Evolutionary conservation across 2,113 vertebrate genomes (phyloP).

Genomic region (Gambusia affinis): DNA sequence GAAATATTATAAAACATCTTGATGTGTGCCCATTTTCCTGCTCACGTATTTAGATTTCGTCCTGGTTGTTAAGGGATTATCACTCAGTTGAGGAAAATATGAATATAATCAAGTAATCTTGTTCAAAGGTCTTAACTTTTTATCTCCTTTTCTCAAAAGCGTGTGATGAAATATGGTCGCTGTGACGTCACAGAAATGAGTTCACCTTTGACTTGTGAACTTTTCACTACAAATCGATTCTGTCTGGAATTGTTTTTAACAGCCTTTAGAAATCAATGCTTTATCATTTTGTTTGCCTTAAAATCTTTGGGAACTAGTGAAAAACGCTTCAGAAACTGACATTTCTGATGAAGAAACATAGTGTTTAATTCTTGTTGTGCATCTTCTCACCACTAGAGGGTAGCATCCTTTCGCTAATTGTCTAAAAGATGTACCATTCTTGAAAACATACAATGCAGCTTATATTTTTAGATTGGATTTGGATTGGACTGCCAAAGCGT

Average conservation of each 20-base stretch:
- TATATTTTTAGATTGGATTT: neutral
- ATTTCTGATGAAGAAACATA: neutral
- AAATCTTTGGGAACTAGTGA: neutral
- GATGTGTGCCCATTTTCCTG: neutral
- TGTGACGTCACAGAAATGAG: neutral
- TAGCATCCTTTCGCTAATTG: neutral
- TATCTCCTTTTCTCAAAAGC: neutral
- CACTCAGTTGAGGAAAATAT: neutral
- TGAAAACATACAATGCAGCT: neutral
- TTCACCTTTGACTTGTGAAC: constrained; percentile 11
- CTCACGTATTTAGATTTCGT: neutral
- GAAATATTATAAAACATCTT: too few species aligned
- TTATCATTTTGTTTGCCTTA: neutral
- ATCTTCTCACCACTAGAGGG: constrained; percentile 52
- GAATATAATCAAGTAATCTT: neutral
- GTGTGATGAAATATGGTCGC: neutral
- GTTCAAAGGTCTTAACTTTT: neutral
- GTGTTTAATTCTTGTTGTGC: neutral
- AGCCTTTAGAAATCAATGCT: neutral
- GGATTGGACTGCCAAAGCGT: neutral
- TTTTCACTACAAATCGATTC: neutral
- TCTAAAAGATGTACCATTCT: too few species aligned
- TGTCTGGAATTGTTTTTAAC: neutral
- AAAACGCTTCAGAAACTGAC: neutral
- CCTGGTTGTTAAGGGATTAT: neutral